Conservation (phyloP, 2,888 invertebrate species). For the Yponomeuta malinellus region DNA sequence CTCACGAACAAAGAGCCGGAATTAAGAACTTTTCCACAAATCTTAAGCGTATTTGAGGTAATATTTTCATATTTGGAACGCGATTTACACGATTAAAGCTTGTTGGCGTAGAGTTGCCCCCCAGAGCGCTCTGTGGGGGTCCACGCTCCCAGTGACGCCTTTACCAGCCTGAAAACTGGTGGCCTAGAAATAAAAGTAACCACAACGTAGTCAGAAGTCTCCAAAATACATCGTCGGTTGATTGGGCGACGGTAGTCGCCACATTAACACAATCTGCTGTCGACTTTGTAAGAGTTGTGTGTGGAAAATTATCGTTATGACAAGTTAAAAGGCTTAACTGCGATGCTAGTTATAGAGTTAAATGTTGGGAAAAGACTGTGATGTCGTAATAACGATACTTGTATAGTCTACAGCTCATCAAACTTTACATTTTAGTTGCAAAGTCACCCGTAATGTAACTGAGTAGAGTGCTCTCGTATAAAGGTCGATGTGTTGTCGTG, state of each 20-base stretch:
- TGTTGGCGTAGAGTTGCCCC: conserved; percentile 41
- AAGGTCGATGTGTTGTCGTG: no score
- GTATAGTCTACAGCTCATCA: no score
- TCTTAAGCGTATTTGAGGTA: conserved; percentile 41
- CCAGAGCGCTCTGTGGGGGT: conserved; percentile 56
- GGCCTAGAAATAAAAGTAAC: neutral
- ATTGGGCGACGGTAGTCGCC: conserved; percentile 10
- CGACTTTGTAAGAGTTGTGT: neutral
- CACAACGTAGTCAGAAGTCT: neutral
- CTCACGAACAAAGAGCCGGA: neutral
- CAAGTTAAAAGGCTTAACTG: neutral
- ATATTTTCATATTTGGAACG: conserved; percentile 53
- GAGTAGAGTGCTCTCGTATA: no score
- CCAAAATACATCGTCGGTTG: neutral
- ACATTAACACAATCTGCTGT: conserved; percentile 38
- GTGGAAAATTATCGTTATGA: neutral
- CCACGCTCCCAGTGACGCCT: conserved; percentile 10
- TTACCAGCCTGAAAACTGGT: neutral
- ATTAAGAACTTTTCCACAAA: neutral
- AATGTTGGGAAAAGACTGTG: neutral
- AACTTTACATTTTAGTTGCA: no score
- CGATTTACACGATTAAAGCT: conserved; percentile 16
- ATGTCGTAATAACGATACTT: neutral
- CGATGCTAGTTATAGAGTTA: neutral
- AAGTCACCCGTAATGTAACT: no score